These are phyloP conservation scores for Myiotriccus ornatus DNA, from an alignment of 2,797 vertebrate genomes.

Conservation along the genomic window DNA sequence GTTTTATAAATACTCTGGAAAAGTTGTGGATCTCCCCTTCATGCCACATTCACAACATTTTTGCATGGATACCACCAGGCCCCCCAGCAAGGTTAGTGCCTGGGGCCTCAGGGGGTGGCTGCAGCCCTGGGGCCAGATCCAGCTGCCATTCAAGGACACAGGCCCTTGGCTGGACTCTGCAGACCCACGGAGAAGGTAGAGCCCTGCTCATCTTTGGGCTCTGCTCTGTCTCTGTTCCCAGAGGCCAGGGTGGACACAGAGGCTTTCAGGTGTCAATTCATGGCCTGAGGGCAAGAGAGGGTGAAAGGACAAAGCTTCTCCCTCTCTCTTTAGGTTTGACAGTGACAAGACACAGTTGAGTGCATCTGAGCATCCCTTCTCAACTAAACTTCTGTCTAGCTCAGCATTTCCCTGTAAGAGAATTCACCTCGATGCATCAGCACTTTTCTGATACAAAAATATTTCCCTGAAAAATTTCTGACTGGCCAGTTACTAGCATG, in stretches of 20 bases:
- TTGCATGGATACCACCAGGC: rapidly evolving
- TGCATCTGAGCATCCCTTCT: background rate
- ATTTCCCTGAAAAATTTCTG: conserved; percentile 14
- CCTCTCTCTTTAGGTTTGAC: background rate
- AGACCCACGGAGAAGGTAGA: rapidly evolving
- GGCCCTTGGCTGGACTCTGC: rapidly evolving
- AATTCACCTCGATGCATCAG: background rate
- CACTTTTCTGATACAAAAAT: conserved; percentile 13
- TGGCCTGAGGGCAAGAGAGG: background rate
- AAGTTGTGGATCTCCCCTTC: background rate
- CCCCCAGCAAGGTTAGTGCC: background rate
- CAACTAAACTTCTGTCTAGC: background rate
- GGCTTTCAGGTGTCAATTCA: rapidly evolving
- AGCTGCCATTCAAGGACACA: background rate
- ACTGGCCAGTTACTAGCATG: background rate
- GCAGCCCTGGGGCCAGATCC: background rate
- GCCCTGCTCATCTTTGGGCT: background rate
- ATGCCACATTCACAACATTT: background rate
- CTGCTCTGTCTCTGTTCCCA: background rate
- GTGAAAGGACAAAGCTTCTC: background rate
- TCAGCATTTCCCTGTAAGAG: background rate
- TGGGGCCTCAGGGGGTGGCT: background rate
- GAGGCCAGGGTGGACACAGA: background rate
- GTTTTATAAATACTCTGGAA: background rate
- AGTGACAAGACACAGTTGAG: background rate